Percentiles rank a stretch among this genome's conserved stretches.
These are phyloP conservation scores for Sylvicola fuscatus DNA, from an alignment of 2,888 invertebrate species.

Conservation along the genomic window DNA sequence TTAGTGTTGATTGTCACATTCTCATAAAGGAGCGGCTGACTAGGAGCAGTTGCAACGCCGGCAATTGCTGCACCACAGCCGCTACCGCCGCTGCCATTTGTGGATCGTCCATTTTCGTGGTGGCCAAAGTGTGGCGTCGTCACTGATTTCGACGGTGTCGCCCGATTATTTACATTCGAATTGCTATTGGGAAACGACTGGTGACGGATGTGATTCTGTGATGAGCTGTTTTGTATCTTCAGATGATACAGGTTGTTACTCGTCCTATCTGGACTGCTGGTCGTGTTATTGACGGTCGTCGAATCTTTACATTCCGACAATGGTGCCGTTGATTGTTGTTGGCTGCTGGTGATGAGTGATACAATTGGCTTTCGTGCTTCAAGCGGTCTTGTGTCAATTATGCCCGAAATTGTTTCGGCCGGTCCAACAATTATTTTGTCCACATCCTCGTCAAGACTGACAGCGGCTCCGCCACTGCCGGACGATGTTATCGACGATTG, in stretches of 20 bases:
- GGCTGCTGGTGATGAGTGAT: neutral
- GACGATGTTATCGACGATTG: neutral
- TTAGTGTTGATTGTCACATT: constrained; percentile 25
- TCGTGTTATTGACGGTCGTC: no score
- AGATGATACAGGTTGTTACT: constrained; percentile 9
- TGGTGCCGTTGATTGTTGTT: neutral
- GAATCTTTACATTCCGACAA: neutral
- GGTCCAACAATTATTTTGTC: constrained; percentile 38
- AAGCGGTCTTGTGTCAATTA: constrained; percentile 38
- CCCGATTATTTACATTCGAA: constrained; percentile 2
- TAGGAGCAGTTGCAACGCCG: neutral
- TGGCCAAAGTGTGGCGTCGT: constrained; percentile 7
- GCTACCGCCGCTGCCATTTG: no score
- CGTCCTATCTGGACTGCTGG: constrained; percentile 2
- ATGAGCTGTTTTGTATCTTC: constrained; percentile 5
- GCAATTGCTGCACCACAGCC: neutral
- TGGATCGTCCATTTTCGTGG: neutral
- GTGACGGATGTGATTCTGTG: constrained; percentile 7
- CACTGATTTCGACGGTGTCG: constrained; percentile 7
- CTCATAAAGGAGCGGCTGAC: constrained; percentile 20
- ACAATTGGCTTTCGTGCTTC: constrained; percentile 19
- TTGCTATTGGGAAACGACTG: constrained; percentile 8
- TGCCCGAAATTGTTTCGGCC: constrained; percentile 49
- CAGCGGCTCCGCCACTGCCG: neutral
- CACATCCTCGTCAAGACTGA: constrained; percentile 9